Evolutionary conservation across 2,797 vertebrate species (phyloP).

Genomic region (Capromys pilorides): DNA sequence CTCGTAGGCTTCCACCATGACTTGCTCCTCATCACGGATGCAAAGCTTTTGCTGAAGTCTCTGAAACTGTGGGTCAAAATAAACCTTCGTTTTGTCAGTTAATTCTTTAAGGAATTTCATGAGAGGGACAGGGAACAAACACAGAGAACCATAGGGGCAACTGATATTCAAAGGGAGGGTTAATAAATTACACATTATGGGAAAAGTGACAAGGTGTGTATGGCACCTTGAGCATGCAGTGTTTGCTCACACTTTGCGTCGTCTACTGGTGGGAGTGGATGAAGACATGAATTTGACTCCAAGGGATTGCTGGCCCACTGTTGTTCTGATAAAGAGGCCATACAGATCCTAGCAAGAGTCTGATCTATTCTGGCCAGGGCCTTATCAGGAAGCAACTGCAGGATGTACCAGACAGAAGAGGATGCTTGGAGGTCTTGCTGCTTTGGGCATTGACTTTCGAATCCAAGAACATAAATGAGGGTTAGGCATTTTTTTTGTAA

Average conservation of each 20-base stretch:
- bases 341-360: neutral
- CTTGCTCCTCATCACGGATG: neutral
- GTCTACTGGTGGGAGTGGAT: neutral
- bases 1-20: rapidly evolving
- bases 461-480: neutral
- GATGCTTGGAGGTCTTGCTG: neutral
- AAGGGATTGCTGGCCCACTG: neutral
- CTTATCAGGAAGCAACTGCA: neutral
- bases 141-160: neutral
- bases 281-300: neutral
- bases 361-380: neutral
- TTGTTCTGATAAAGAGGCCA: conserved; percentile 3
- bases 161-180: neutral
- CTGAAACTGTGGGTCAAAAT: neutral
- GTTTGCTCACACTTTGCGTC: neutral
- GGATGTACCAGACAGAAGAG: neutral
- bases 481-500: neutral
- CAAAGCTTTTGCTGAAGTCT: neutral
- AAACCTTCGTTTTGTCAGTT: neutral
- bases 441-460: neutral
- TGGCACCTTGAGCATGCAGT: neutral
- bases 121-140: neutral
- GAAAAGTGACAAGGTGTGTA: neutral
- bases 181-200: neutral
- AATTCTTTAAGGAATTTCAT: neutral